Evolutionary conservation across 2,797 vertebrate genomes (phyloP).

Genomic region (Peromyscus melanophrys): DNA sequence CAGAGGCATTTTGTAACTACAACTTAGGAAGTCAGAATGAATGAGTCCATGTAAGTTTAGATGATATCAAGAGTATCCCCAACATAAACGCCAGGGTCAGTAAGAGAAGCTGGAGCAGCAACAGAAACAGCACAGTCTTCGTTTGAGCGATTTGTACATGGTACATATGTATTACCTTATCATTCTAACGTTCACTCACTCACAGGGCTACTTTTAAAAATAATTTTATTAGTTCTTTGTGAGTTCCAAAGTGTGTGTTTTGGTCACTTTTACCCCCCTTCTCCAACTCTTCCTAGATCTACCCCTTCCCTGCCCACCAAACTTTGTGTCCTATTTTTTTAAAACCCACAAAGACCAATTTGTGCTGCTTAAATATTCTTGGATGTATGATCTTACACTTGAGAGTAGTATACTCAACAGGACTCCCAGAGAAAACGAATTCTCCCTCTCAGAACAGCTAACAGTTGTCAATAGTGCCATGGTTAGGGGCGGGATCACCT

Average conservation of each 20-base stretch:
- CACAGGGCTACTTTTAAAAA: neutral
- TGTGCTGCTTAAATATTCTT: neutral
- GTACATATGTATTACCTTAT: neutral
- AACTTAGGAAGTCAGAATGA: neutral
- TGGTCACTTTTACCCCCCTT: neutral
- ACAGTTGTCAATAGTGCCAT: neutral
- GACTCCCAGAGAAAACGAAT: too few species aligned
- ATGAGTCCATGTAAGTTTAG: neutral
- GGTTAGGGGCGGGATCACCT: neutral
- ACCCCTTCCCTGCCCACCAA: too few species aligned
- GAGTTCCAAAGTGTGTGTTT: neutral
- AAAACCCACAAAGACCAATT: neutral
- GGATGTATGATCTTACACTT: neutral
- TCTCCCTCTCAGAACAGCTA: too few species aligned
- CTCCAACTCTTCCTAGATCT: neutral
- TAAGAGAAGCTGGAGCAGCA: neutral
- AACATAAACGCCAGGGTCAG: neutral
- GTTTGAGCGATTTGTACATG: neutral
- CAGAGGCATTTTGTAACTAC: neutral
- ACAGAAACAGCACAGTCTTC: neutral
- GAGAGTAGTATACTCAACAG: too few species aligned
- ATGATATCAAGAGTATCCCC: neutral
- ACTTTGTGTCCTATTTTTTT: neutral
- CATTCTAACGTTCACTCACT: conserved; percentile 25
- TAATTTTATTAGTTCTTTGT: neutral